Base-by-base conservation (phyloP, 2,888 invertebrate species). In the Protophormia terraenovae region DNA sequence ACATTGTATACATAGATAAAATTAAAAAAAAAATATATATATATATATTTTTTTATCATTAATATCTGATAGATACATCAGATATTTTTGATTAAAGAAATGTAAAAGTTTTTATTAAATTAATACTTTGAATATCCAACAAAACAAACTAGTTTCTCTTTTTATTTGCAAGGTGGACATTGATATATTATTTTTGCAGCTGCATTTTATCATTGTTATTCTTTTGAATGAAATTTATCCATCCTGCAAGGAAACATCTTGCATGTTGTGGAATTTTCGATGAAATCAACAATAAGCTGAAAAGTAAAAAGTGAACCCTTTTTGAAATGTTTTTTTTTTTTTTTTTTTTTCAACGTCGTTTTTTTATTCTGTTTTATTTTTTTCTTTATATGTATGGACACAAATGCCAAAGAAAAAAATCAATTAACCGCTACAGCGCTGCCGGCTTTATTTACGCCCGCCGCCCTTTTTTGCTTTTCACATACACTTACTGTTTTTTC, bases 371-470 rank as follows among this genome's bases (percentile, higher is more conserved):
- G 53, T 64, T 58, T 64, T 47, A 53, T 24, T 67, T 64, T 66
- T 71, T 53, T 16, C 50, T 66, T 62, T 69, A 10, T 79, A 80
- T 83, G 66, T 85, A 62, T 64, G 41, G 50, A 76, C 71, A 66
- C 83, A 88, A 86, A 85, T 87, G 75, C 66, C 53, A 73, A 66
- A 16, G 29, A 82, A 77, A 77, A 87, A 87, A 87, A 87, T 87
- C 87, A 87, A 87, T 87, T 87, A 71, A 73, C 47, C 7, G 84
- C 69, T 77, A 32, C 87, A 55, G 86, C 83, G 69, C 79, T 64
- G 86, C 38, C 58, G 38, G 45, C 81, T 64, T 84, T 64, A 71
- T 71, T 60, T 55, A 73, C 72, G 72, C 84, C 83, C 79, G 86
- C 86, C 87, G 87, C 86, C 87, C 86, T 84, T 84, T 75, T 78